Evolutionary conservation across 2,888 invertebrate genomes (phyloP).

Genomic region (Dynastes tityus): DNA sequence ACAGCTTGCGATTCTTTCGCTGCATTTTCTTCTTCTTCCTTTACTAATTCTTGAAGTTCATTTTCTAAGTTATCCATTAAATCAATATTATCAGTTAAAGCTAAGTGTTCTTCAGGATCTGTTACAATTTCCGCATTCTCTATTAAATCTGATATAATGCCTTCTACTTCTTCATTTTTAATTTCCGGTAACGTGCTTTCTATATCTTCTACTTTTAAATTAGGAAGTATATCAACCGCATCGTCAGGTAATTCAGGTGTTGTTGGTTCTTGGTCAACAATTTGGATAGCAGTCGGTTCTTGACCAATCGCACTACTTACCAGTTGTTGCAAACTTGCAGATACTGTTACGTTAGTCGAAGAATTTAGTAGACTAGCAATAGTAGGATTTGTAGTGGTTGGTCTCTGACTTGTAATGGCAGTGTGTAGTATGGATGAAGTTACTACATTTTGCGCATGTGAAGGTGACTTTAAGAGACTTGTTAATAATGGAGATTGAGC

Average conservation of each 20-base stretch:
- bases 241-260: constrained; percentile 61
- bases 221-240: constrained; percentile 62
- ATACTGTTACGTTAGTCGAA: constrained; percentile 65
- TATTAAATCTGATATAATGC: constrained; percentile 73
- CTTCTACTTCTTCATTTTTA: constrained; percentile 73
- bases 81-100: constrained; percentile 68
- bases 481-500: constrained; percentile 85
- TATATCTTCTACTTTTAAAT: constrained; percentile 69
- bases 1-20: constrained; percentile 56
- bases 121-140: constrained; percentile 71
- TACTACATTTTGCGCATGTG: constrained; percentile 70
- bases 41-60: constrained; percentile 65
- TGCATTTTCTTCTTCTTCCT: constrained; percentile 63
- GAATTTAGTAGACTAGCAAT: constrained; percentile 74
- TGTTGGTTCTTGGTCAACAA: constrained; percentile 53
- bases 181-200: constrained; percentile 72
- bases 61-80: constrained; percentile 67
- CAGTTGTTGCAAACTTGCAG: constrained; percentile 72
- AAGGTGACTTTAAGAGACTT: constrained; percentile 84
- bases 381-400: constrained; percentile 69
- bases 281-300: constrained; percentile 59
- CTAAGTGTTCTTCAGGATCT: constrained; percentile 68
- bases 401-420: constrained; percentile 68
- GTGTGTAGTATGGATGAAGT: constrained; percentile 69
- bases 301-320: constrained; percentile 71